Evolutionary conservation across 2,888 invertebrate genomes (phyloP), one percentile per base, ranked within the genome.

Genomic region (Trichacis sp.): DNA sequence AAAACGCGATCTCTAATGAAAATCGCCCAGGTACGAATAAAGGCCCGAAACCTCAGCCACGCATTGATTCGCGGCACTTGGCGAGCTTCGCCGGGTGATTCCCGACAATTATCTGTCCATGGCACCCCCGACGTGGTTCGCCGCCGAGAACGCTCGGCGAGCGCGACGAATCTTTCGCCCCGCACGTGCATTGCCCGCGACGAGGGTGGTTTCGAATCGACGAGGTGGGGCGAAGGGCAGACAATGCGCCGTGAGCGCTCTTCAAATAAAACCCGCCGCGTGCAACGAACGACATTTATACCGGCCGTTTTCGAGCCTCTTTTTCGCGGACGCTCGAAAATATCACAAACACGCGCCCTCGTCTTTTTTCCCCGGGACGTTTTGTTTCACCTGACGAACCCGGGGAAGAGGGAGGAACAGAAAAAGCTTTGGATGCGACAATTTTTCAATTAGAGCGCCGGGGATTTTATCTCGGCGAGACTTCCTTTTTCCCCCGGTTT

Each of bases 221-320:
- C 66, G 72, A 73, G 71, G 69, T 61, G 64, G 68, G 68, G 68
- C 54, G 58, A 40, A 64, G 54, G 19, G 19, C 43, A 43, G 73
- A 76, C 76, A 76, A 75, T 74, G 71, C 71, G 69, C 73, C 71
- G 70, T 11, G 14, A 77, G 73, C 70, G 71, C 71, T 75, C 74
- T 76, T 70, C 67, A 74, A 76, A 76, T 75, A 72, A 74, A 30
- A 3, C 48, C 48, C 48, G 40, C 40, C 15, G 33, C 48, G 15
- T 47, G 46, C 50, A 55, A 55, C 50, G 45, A 62, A 51, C 61
- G 56, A 46, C 48, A 48, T 48, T 48, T 33, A 48, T 48, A 48
- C 18, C 24, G 30, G 2, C 14, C 4, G 12, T 47, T 47, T 47
- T 45, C 9, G 14, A 42, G 18, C 29, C 9, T 12, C 19, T 18